Evolutionary conservation across 2,888 invertebrate species (phyloP).

Genomic region (Smittia sp.): DNA sequence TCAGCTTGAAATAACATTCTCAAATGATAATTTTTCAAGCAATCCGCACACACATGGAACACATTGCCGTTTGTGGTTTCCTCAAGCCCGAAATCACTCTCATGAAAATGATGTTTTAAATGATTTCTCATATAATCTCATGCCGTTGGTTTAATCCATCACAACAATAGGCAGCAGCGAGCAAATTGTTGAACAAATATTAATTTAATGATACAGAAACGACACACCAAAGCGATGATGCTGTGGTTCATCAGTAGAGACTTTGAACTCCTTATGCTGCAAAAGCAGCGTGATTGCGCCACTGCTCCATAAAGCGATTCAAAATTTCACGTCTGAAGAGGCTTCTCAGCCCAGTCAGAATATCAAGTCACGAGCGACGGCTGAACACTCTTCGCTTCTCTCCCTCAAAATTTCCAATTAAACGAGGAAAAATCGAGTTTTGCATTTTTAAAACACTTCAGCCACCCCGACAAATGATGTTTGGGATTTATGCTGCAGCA

Average conservation of each 20-base stretch:
- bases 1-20: conserved; percentile 28
- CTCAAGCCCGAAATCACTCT: neutral
- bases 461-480: neutral
- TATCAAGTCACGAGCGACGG: too few relatives aligned
- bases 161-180: neutral
- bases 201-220: conserved; percentile 21
- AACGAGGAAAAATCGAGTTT: neutral
- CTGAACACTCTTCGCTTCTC: too few relatives aligned
- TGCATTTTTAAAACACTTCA: neutral
- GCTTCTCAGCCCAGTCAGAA: too few relatives aligned
- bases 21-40: conserved; percentile 10
- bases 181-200: conserved; percentile 21
- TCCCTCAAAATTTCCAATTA: too few relatives aligned
- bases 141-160: neutral
- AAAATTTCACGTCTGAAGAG: neutral
- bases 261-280: too few relatives aligned
- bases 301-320: too few relatives aligned
- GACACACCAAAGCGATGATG: neutral
- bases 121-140: neutral
- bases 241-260: neutral
- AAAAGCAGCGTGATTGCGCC: too few relatives aligned
- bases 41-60: neutral
- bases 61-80: neutral
- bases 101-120: conserved; percentile 12
- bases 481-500: neutral